These are phyloP conservation scores for Raphicerus campestris DNA, from an alignment of 2,113 vertebrate species.

Conservation along the genomic window DNA sequence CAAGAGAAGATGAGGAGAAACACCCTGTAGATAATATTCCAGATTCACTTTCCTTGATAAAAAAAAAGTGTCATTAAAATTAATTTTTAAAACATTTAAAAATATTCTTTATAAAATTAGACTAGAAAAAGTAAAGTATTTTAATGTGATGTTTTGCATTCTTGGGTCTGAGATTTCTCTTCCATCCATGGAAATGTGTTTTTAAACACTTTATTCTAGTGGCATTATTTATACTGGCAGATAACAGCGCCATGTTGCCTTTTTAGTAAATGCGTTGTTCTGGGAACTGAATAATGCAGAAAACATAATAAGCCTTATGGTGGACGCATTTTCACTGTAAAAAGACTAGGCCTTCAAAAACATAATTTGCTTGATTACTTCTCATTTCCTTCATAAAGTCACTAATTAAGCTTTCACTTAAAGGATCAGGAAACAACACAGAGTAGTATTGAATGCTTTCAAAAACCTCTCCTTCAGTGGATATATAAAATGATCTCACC, in stretches of 20 bases:
- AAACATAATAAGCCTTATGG: constrained; percentile 19
- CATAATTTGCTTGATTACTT: constrained; percentile 49
- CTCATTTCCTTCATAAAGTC: constrained; percentile 53
- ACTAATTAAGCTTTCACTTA: constrained; percentile 54
- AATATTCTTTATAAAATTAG: constrained; percentile 14
- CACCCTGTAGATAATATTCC: not conserved
- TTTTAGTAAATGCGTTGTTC: constrained; percentile 34
- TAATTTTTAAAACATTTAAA: not conserved
- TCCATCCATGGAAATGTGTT: not conserved
- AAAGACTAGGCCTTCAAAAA: not conserved
- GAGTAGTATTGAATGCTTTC: constrained; percentile 6
- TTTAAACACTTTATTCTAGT: not conserved
- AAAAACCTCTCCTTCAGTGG: constrained; percentile 34
- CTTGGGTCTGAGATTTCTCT: not conserved
- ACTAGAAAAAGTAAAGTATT: not conserved
- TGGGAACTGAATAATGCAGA: constrained; percentile 31
- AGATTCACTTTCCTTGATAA: not conserved
- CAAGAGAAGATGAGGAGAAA: not conserved
- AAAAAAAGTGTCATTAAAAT: not conserved
- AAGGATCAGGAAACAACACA: constrained; percentile 20
- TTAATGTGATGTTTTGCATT: not conserved
- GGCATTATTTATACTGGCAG: not conserved
- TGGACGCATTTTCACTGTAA: constrained; percentile 16
- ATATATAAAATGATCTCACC: not conserved
- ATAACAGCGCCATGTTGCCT: not conserved